phyloP scores from a whole-genome alignment of 2,888 invertebrate genomes.

The Nephrotoma guestfalica region DNA sequence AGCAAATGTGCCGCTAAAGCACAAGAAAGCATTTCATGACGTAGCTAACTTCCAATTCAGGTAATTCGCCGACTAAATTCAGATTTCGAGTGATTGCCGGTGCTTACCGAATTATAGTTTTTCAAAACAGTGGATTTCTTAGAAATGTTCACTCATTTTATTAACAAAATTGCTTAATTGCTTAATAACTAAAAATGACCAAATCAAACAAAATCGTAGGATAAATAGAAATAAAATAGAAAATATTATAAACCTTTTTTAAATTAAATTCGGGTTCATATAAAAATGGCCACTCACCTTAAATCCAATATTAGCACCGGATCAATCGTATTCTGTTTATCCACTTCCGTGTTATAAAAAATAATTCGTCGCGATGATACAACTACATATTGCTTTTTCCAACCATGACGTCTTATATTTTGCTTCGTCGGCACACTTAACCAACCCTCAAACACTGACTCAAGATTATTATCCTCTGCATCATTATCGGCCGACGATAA shows the following conservation, averaged over 20 bases:
- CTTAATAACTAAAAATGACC: too few relatives aligned
- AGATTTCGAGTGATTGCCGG: too few relatives aligned
- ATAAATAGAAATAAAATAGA: too few relatives aligned
- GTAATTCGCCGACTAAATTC: too few relatives aligned
- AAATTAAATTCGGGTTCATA: not conserved
- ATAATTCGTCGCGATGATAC: conserved; percentile 94
- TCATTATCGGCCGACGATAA: conserved; percentile 83
- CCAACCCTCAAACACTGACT: conserved; percentile 87
- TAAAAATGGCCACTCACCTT: conserved; percentile 47
- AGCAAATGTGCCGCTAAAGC: too few relatives aligned
- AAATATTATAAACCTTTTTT: too few relatives aligned
- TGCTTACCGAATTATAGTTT: too few relatives aligned
- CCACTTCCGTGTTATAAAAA: conserved; percentile 89
- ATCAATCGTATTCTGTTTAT: conserved; percentile 80
- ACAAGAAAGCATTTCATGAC: too few relatives aligned
- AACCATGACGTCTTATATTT: conserved; percentile 88
- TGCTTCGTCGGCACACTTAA: conserved; percentile 89
- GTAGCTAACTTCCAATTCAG: too few relatives aligned
- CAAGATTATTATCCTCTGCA: conserved; percentile 48
- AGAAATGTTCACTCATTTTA: too few relatives aligned
- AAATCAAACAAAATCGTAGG: conserved; percentile 10
- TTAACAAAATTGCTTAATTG: too few relatives aligned
- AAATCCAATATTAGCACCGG: conserved; percentile 91
- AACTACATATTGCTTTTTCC: conserved; percentile 94
- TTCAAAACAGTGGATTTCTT: too few relatives aligned